A percentile compares a stretch with the other conserved stretches of the same genome.
These are phyloP conservation scores for Panopea generosa DNA, from an alignment of 2,888 invertebrate species.

Conservation along the genomic window DNA sequence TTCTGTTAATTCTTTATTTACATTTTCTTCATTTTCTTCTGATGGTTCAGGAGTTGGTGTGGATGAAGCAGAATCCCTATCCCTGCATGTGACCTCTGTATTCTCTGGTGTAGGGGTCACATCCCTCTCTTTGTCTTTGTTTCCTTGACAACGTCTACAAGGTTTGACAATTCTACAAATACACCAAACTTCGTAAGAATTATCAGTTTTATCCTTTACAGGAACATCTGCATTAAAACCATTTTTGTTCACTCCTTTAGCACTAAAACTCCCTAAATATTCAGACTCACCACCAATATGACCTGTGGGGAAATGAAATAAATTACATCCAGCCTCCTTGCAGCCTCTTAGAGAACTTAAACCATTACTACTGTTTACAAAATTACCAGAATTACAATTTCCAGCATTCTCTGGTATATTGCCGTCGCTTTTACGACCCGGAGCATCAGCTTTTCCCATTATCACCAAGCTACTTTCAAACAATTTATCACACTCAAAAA, in stretches of 20 bases:
- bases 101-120: constrained; percentile 48
- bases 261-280: not conserved
- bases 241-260: not conserved
- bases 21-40: constrained; percentile 1
- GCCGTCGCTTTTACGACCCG: constrained; percentile 31
- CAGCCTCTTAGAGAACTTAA: not conserved
- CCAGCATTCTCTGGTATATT: constrained; percentile 5
- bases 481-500: constrained; percentile 11
- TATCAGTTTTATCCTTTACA: constrained; percentile 15
- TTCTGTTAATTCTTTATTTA: not conserved
- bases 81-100: not conserved
- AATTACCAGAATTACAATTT: constrained; percentile 16
- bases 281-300: not conserved
- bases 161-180: constrained; percentile 62
- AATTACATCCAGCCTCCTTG: constrained; percentile 3
- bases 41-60: constrained; percentile 35
- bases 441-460: constrained; percentile 36
- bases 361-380: constrained; percentile 1
- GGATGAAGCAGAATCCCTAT: constrained; percentile 28
- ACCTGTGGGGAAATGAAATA: constrained; percentile 18
- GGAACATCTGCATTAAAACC: not conserved
- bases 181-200: constrained; percentile 63
- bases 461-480: not conserved
- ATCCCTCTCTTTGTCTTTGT: constrained; percentile 26
- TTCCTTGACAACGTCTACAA: constrained; percentile 30